A percentile compares a stretch with the other conserved stretches of the same genome.
Evolutionary conservation across 2,888 invertebrate species (phyloP).

Genomic region (Abscondita cerata): DNA sequence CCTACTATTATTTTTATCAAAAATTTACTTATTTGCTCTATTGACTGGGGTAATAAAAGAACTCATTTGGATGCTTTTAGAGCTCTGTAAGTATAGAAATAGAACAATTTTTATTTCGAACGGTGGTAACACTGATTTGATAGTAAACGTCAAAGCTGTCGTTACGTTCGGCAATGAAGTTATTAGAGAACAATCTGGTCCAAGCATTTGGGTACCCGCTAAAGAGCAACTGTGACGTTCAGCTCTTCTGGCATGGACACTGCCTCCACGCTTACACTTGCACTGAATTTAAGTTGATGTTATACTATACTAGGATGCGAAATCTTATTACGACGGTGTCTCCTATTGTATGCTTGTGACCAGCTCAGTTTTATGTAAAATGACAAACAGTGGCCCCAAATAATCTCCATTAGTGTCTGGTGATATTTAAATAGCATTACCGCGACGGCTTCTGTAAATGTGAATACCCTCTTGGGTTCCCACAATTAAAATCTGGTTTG

Average conservation of each 20-base stretch:
- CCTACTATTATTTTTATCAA: too few species aligned
- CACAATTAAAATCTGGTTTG: conserved; percentile 45
- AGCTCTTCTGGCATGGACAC: conserved; percentile 66
- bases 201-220: conserved; percentile 96
- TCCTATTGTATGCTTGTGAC: conserved; percentile 49
- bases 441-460: conserved; percentile 52
- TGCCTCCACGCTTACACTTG: conserved; percentile 61
- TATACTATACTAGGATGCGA: conserved; percentile 24
- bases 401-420: conserved; percentile 50
- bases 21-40: too few species aligned
- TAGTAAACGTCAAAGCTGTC: too few species aligned
- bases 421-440: conserved; percentile 38
- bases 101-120: too few species aligned
- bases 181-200: conserved; percentile 93
- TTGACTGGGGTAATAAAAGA: too few species aligned
- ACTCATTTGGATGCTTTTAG: too few species aligned
- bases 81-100: too few species aligned
- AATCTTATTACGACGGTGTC: conserved; percentile 40
- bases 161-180: too few species aligned
- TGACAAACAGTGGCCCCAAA: conserved; percentile 42
- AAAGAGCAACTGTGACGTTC: conserved; percentile 92
- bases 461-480: conserved; percentile 49
- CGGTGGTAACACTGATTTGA: too few species aligned
- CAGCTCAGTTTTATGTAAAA: conserved; percentile 46
- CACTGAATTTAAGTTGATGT: conserved; percentile 47